Conservation (phyloP, 2,797 vertebrate genomes). For the Thamnophis elegans region DNA sequence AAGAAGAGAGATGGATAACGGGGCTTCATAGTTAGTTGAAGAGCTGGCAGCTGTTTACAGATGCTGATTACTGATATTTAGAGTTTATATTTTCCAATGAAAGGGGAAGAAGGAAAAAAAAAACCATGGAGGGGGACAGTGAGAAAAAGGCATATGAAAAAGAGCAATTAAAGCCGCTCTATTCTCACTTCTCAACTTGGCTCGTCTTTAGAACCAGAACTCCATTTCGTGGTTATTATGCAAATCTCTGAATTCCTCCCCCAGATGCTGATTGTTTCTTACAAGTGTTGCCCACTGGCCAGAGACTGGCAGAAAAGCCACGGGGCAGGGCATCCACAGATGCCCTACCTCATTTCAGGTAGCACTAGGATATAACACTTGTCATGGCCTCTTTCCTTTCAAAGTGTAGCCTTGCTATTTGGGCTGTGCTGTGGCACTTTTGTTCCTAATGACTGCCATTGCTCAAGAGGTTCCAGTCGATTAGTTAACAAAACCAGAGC, state of each 20-base stretch:
- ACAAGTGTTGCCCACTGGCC: not conserved
- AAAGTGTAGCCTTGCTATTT: not conserved
- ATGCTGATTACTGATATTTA: not conserved
- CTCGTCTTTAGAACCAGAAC: not conserved
- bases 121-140: not conserved
- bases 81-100: not conserved
- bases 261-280: not conserved
- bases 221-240: not conserved
- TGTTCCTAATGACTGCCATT: conserved; percentile 19
- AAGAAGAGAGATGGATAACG: not conserved
- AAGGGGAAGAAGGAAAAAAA: not conserved
- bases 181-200: not conserved
- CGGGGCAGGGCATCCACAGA: not conserved
- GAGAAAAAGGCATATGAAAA: not conserved
- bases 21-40: not conserved
- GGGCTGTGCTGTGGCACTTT: not conserved
- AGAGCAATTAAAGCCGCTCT: not conserved
- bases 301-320: not conserved
- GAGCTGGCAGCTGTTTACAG: not conserved
- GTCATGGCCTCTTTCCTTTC: not conserved
- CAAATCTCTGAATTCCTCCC: not conserved
- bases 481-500: conserved; percentile 29
- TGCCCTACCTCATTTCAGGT: too few species aligned
- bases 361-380: not conserved
- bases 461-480: conserved; percentile 33